Evolutionary conservation across 2,888 invertebrate genomes (phyloP).

Genomic region (Podabrus alpinus): DNA sequence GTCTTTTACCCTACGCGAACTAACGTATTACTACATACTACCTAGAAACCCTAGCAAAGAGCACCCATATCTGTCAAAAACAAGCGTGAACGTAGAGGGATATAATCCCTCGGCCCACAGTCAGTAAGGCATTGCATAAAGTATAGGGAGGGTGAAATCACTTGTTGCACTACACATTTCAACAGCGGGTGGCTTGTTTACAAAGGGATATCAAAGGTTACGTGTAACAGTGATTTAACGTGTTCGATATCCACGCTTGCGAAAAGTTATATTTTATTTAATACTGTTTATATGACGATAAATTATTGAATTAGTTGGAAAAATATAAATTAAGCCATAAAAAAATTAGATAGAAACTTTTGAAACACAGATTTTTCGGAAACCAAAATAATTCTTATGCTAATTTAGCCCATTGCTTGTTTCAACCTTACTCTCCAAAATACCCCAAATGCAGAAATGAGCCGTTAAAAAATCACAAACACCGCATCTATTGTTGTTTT

Average conservation of each 20-base stretch:
- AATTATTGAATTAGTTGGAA: neutral
- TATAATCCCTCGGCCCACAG: conserved; percentile 17
- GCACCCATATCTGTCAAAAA: conserved; percentile 30
- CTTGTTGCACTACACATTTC: conserved; percentile 24
- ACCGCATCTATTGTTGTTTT: too few relatives aligned
- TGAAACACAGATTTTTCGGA: too few relatives aligned
- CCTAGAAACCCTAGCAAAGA: conserved; percentile 19
- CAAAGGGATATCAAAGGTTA: conserved; percentile 24
- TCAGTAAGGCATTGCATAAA: conserved; percentile 10
- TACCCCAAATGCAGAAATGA: too few relatives aligned
- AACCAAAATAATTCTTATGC: too few relatives aligned
- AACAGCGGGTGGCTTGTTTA: conserved; percentile 19
- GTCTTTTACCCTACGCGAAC: conserved; percentile 15
- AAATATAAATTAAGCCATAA: neutral
- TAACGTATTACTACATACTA: conserved; percentile 18
- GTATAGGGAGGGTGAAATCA: conserved; percentile 24
- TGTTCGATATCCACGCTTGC: conserved; percentile 10
- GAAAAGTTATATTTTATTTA: neutral
- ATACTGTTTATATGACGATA: neutral
- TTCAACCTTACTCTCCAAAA: too few relatives aligned
- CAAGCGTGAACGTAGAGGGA: conserved; percentile 27
- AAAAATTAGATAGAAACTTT: neutral
- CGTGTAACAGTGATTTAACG: conserved; percentile 14
- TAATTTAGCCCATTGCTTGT: too few relatives aligned
- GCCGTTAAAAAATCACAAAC: too few relatives aligned